Base-by-base conservation (phyloP, 2,888 invertebrate species). In the Polietes domitor region DNA sequence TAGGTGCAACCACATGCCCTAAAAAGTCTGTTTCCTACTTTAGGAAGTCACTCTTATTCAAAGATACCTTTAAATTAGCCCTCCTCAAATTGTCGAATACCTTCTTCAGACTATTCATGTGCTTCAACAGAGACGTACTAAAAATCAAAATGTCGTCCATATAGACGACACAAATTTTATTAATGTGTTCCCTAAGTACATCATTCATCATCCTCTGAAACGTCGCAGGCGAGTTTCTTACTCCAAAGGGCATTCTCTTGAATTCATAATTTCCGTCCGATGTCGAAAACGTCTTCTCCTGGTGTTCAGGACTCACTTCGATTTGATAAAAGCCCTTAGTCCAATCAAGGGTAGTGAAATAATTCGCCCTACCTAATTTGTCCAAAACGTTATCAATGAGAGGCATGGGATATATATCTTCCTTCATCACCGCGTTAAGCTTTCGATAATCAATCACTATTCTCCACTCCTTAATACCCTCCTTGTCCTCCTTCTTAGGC, bases 1-100 rank as follows among this genome's bases (percentile, higher is more conserved):
- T 87, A 1, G 87, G 78, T 5, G 90, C 88, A 0, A 76, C 63
- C 2, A 77, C 12, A 37, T 82, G 77, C 3, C 82, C 70, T 2
- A 82, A 12, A 32, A 77, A 80, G 55, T 79, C 73, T 9, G 70
- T 80, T 58, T 80, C 75, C 21, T 65, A 63, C 55, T 77, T 82
- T 21, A 85, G 50, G 50, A 83, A 80, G 10, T 79, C 76, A 1
- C 55, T 75, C 68, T 83, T 78, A 37, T 79, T 70, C n/a, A 79
- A 19, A 41, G 85, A 77, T 0, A 85, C 19, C 61, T 85, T 85
- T 0, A 85, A 61, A 37, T 83, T 85, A 17, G 79, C 77, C 2
- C 12, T 47, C 61, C 3, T 58, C 41, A 3, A 24, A 7, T 24
- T 21, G 17, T 58, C 4, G 12, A 78, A 65, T 55, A 81, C 43